Evolutionary conservation across 2,888 invertebrate genomes (phyloP).

Genomic region (Drosophila diplacantha): DNA sequence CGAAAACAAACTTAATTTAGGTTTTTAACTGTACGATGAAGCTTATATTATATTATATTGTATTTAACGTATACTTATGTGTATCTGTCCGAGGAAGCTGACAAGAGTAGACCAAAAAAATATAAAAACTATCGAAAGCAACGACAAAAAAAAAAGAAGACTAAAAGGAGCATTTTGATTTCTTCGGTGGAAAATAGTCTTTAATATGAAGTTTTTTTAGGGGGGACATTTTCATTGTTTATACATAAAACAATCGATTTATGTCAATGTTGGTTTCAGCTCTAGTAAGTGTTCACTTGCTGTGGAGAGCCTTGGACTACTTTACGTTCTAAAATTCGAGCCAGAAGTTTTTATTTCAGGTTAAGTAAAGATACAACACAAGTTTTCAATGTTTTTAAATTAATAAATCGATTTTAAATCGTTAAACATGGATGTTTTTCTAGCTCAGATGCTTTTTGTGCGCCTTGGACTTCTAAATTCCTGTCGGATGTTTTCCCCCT

Average conservation of each 20-base stretch:
- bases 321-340: background rate
- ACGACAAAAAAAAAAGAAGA: conserved; percentile 13
- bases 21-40: conserved; percentile 21
- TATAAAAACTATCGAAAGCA: conserved; percentile 40
- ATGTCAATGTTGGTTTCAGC: background rate
- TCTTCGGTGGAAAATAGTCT: background rate
- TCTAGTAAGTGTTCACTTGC: background rate
- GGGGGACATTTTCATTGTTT: background rate
- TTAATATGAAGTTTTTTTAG: background rate
- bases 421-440: background rate
- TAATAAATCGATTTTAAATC: background rate
- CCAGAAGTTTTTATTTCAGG: background rate
- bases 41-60: conserved; percentile 13
- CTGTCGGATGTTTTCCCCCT: rapidly evolving
- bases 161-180: background rate
- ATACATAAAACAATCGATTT: background rate
- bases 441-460: background rate
- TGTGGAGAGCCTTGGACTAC: background rate
- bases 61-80: conserved; percentile 1
- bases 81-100: conserved; percentile 29
- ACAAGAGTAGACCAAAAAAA: conserved; percentile 39
- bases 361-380: no score
- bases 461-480: background rate
- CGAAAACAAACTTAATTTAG: conserved; percentile 16
- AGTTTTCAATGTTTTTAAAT: background rate